These are phyloP conservation scores for Minunthozetes semirufus DNA, from an alignment of 2,888 invertebrate species.

Conservation along the genomic window DNA sequence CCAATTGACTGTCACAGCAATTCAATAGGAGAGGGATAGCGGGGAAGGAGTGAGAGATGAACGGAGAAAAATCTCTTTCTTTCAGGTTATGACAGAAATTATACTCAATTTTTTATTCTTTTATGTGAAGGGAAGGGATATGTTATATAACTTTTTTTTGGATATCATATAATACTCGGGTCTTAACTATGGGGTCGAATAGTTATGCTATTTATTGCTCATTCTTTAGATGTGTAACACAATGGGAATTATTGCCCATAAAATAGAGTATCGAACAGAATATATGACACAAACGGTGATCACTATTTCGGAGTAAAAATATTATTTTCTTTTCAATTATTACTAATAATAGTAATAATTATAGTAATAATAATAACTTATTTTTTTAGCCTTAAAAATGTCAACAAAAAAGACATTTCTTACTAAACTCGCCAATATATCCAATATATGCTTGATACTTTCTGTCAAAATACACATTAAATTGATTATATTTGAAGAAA, in stretches of 20 bases:
- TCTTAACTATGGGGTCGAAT: not conserved
- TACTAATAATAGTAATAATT: no score
- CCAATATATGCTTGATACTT: no score
- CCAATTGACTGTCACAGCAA: not conserved
- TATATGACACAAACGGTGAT: no score
- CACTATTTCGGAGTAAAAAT: no score
- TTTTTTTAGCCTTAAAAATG: no score
- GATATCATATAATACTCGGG: not conserved
- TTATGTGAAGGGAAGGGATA: not conserved
- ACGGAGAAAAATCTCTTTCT: not conserved
- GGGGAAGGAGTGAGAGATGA: not conserved
- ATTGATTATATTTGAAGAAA: no score
- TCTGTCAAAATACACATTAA: no score
- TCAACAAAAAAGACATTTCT: no score
- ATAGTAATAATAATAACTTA: no score
- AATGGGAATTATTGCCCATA: not conserved
- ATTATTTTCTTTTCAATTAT: no score
- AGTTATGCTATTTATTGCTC: not conserved
- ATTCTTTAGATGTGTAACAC: not conserved
- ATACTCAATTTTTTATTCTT: not conserved
- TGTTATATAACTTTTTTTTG: not conserved
- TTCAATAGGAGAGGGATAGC: not conserved
- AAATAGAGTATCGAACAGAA: not conserved
- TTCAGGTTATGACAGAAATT: constrained; percentile 6
- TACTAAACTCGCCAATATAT: no score